Evolutionary conservation across 2,888 invertebrate species (phyloP).

Genomic region (Halictus ligatus): DNA sequence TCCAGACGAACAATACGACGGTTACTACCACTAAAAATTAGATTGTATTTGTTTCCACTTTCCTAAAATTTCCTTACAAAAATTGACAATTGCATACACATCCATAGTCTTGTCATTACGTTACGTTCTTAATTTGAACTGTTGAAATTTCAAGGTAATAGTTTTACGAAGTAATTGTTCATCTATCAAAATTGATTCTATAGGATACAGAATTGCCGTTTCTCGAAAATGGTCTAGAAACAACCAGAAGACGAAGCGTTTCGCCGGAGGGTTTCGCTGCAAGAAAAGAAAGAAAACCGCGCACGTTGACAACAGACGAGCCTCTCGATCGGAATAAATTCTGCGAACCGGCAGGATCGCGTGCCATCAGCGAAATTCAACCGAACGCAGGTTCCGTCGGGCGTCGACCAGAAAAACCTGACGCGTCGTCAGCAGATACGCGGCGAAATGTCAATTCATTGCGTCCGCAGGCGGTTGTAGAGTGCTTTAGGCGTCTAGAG

Average conservation of each 20-base stretch:
- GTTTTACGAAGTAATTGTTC: no score
- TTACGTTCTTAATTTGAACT: no score
- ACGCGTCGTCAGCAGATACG: conserved; percentile 30
- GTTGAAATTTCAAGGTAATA: no score
- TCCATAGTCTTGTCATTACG: no score
- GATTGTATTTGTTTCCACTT: no score
- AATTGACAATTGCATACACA: no score
- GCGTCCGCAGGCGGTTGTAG: conserved; percentile 39
- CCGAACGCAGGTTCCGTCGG: conserved; percentile 14
- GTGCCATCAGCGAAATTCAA: background rate
- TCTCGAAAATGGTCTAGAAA: background rate
- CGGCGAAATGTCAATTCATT: conserved; percentile 43
- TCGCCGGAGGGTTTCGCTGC: background rate
- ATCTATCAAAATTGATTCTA: no score
- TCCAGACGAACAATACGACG: no score
- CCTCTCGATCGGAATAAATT: background rate
- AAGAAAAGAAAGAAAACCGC: background rate
- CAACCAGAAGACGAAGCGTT: background rate
- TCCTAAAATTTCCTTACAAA: no score
- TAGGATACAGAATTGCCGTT: background rate
- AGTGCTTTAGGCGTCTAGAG: conserved; percentile 57
- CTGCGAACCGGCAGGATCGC: background rate
- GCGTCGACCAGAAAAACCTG: conserved; percentile 12
- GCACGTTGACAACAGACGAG: background rate
- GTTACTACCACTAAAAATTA: no score